Evolutionary conservation across 2,888 invertebrate genomes (phyloP).

Genomic region (Augochlorella aurata): DNA sequence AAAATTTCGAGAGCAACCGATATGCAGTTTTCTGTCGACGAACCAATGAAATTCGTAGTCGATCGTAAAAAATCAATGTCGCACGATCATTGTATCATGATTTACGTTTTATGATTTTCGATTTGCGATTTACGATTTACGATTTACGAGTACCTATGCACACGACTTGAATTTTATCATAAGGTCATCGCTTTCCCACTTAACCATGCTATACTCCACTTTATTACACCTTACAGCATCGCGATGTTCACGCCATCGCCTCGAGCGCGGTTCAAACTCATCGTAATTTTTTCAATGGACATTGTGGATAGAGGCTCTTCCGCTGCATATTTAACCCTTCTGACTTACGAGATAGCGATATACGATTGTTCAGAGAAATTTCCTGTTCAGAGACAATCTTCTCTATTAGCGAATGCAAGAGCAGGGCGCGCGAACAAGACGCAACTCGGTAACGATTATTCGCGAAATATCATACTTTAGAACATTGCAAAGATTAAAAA

Average conservation of each 20-base stretch:
- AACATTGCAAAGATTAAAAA: too few species aligned
- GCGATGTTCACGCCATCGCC: neutral
- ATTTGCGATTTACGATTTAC: too few species aligned
- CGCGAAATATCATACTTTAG: too few species aligned
- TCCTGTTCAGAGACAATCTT: too few species aligned
- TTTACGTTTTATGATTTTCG: too few species aligned
- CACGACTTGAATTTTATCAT: neutral
- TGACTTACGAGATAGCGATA: too few species aligned
- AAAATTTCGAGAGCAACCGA: neutral
- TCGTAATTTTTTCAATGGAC: neutral
- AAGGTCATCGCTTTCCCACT: slow-evolving; percentile 6
- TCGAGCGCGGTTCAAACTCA: neutral
- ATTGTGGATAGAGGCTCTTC: neutral
- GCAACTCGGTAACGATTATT: too few species aligned
- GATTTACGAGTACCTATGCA: neutral
- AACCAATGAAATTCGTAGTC: neutral
- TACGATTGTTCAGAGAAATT: too few species aligned
- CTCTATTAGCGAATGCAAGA: too few species aligned
- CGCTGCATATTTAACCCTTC: too few species aligned
- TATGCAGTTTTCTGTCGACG: neutral
- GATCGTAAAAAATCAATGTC: neutral
- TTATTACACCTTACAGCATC: neutral
- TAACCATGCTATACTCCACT: neutral
- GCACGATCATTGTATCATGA: neutral
- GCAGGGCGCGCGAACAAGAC: too few species aligned